Evolutionary conservation across 2,113 vertebrate species (phyloP).

Genomic region (Rhombomys opimus): DNA sequence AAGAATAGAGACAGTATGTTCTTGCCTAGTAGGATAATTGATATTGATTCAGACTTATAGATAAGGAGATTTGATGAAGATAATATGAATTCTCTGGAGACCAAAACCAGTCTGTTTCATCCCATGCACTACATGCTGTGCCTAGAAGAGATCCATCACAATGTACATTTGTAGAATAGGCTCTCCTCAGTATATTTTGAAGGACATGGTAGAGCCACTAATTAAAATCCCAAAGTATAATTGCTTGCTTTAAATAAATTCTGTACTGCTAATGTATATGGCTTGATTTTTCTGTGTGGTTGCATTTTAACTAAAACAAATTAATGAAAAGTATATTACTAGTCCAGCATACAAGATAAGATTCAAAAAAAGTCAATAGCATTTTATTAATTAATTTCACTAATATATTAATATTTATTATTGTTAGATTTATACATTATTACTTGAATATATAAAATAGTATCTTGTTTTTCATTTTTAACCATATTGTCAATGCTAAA

Average conservation of each 20-base stretch:
- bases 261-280: background rate
- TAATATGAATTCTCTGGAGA: background rate
- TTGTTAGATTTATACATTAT: background rate
- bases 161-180: background rate
- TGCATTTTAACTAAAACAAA: slow-evolving; percentile 3
- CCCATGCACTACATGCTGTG: background rate
- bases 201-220: background rate
- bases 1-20: background rate
- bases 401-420: slow-evolving; percentile 23
- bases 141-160: slow-evolving; percentile 13
- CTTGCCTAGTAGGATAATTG: background rate
- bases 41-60: background rate
- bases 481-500: background rate
- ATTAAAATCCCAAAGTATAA: slow-evolving; percentile 35
- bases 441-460: slow-evolving; percentile 27
- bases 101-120: background rate
- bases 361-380: slow-evolving; percentile 16
- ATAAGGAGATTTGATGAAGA: slow-evolving; percentile 6
- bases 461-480: slow-evolving; percentile 9
- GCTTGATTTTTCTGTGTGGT: slow-evolving; percentile 3
- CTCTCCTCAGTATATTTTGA: background rate
- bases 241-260: background rate
- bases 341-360: background rate
- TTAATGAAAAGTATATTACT: background rate
- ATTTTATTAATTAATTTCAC: background rate